phyloP scores from a whole-genome alignment of 2,888 invertebrate genomes.

The Epinotia nisella region DNA sequence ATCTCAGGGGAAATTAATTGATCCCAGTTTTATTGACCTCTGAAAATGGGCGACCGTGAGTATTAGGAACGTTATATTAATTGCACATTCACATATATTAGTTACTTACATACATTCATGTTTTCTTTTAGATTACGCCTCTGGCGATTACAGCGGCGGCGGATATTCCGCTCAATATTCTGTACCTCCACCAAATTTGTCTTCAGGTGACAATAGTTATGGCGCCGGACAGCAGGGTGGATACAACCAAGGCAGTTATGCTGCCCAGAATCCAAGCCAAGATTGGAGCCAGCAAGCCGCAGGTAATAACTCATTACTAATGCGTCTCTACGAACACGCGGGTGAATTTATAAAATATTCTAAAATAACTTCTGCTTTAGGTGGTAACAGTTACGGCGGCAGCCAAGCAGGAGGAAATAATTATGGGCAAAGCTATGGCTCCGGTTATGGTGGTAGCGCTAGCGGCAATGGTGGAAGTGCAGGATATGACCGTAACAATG shows the following conservation, averaged over 20 bases:
- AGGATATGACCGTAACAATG: conserved; percentile 60
- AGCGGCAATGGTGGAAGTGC: conserved; percentile 54
- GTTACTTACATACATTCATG: conserved; percentile 32
- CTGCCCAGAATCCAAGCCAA: conserved; percentile 63
- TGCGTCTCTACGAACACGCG: conserved; percentile 8
- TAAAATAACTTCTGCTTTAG: conserved; percentile 47
- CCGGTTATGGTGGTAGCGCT: conserved; percentile 65
- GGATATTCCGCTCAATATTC: conserved; percentile 78
- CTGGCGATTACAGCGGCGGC: conserved; percentile 74
- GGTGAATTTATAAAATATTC: conserved; percentile 5
- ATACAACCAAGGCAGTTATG: conserved; percentile 69
- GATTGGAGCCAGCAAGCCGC: conserved; percentile 72
- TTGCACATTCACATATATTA: conserved; percentile 8
- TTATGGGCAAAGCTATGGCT: conserved; percentile 70
- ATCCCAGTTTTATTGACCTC: conserved; percentile 10
- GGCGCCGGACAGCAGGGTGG: conserved; percentile 64
- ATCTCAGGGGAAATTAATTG: conserved; percentile 18
- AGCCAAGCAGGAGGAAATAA: conserved; percentile 65
- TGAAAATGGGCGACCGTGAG: conserved; percentile 63
- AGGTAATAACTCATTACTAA: conserved; percentile 55
- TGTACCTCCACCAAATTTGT: conserved; percentile 75
- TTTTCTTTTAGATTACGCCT: conserved; percentile 59
- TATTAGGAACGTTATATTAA: conserved; percentile 43
- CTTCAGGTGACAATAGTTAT: conserved; percentile 73
- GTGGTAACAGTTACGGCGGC: conserved; percentile 66